These are phyloP conservation scores for Malacoctenus gilli DNA, from an alignment of 2,797 vertebrate species.

Conservation along the genomic window DNA sequence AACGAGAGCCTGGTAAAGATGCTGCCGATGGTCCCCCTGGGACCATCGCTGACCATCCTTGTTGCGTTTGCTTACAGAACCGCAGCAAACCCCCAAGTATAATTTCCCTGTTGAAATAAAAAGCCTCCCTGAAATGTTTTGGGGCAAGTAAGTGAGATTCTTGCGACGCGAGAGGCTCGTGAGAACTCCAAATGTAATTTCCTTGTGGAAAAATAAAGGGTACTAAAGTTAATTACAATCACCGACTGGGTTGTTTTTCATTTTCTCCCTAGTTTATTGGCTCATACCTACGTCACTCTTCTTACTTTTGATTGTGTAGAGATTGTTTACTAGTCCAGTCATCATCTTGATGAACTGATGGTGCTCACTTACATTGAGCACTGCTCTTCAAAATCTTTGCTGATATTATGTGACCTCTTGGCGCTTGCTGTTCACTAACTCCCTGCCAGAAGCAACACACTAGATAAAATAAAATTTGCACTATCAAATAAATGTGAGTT, in stretches of 20 bases:
- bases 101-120: not conserved
- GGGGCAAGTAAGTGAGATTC: not conserved
- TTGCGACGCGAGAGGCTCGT: conserved; percentile 4
- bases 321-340: too few relatives aligned
- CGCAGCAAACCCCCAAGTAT: not conserved
- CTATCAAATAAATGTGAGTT: too few relatives aligned
- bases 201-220: conserved; percentile 10
- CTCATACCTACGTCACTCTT: too few relatives aligned
- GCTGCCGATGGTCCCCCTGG: not conserved
- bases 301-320: too few relatives aligned
- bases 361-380: too few relatives aligned
- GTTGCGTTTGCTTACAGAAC: not conserved
- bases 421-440: too few relatives aligned
- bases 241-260: not conserved
- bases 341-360: too few relatives aligned
- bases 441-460: too few relatives aligned
- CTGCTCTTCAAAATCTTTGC: too few relatives aligned
- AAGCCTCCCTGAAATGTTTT: not conserved
- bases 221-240: not conserved
- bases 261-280: too few relatives aligned
- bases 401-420: too few relatives aligned
- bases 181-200: conserved; percentile 1
- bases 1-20: not conserved
- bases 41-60: not conserved
- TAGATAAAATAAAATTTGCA: too few relatives aligned